Evolutionary conservation across 1,140 invertebrate genomes (phyloP), one percentile per base, ranked within the genome.

Genomic region (Stegodyphus mimosarum): DNA sequence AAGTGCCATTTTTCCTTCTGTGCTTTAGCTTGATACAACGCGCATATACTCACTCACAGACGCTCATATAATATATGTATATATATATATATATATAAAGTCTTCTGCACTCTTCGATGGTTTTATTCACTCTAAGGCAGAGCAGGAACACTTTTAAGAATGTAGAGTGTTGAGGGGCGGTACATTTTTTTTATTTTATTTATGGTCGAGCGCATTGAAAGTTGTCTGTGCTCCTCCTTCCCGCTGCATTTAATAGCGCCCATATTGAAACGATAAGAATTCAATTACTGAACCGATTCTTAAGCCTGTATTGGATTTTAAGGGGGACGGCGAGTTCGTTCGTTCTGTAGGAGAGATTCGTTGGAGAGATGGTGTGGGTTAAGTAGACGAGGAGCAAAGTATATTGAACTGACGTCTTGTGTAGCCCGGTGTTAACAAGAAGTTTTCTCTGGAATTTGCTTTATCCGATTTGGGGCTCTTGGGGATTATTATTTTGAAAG

Each of bases 181-280:
- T 11, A 60, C 9, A 11, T 15, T 15, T 60, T 15, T 60, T 15
- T 60, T 60, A 11, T 60, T 60, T 60, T 60, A 9, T 15, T 15
- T 60, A 15, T 60, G 9, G 55, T 2, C 73, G 63, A 52, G 10
- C 51, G 33, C 33, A 33, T 33, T 33, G 33, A 33, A 33, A 33
- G 33, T 6, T 17, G 70, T 15, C 0, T 9, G 15, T 64, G 7
- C 18, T 17, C 69, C 33, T 10, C 49, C 71, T 60, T 60, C 70
- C 17, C 63, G n/a, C 80, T 81, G 67, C 74, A 74, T 83, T 83
- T 83, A 83, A 83, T 83, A 83, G 80, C 60, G n/a, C 67, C 80
- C 80, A 83, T 83, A 83, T 83, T 83, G 80, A 83, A 74, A 83
- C 80, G 80, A 83, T 83, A 83, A 83, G 80, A 83, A 83, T 83